Evolutionary conservation across 2,797 vertebrate species (phyloP).

Genomic region (Coluber constrictor): DNA sequence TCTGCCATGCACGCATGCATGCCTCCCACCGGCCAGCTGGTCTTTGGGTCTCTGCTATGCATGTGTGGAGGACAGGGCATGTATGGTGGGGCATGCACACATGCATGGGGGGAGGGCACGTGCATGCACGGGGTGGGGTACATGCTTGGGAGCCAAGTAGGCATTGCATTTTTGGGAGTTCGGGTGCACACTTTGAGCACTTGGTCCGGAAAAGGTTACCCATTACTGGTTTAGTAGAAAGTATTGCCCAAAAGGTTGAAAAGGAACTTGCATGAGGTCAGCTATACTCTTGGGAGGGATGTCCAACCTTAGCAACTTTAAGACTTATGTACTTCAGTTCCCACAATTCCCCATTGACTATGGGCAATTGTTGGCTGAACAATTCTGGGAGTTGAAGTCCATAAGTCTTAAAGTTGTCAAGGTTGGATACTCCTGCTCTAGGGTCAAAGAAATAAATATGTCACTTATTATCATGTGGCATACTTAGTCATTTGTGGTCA

Average conservation of each 20-base stretch:
- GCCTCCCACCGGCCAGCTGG: no score
- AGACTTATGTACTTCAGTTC: not conserved
- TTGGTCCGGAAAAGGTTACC: no score
- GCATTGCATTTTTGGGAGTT: no score
- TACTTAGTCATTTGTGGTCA: not conserved
- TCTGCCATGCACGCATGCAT: no score
- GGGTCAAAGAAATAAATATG: not conserved
- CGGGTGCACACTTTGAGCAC: no score
- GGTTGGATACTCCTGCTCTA: not conserved
- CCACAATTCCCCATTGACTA: not conserved
- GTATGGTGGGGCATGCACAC: no score
- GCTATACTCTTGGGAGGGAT: not conserved
- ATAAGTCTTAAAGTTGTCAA: not conserved
- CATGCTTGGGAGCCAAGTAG: fast-evolving
- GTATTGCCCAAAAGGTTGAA: not conserved
- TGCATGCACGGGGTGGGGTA: no score
- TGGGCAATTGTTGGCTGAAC: not conserved
- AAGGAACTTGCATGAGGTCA: not conserved
- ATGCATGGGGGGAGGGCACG: no score
- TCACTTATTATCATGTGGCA: not conserved
- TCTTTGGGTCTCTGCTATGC: no score
- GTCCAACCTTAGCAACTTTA: not conserved
- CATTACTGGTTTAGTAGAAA: not conserved
- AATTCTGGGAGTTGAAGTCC: not conserved
- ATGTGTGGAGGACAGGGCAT: no score